These are phyloP conservation scores for Tinamus major DNA, from an alignment of 2,797 vertebrate genomes.

Conservation along the genomic window DNA sequence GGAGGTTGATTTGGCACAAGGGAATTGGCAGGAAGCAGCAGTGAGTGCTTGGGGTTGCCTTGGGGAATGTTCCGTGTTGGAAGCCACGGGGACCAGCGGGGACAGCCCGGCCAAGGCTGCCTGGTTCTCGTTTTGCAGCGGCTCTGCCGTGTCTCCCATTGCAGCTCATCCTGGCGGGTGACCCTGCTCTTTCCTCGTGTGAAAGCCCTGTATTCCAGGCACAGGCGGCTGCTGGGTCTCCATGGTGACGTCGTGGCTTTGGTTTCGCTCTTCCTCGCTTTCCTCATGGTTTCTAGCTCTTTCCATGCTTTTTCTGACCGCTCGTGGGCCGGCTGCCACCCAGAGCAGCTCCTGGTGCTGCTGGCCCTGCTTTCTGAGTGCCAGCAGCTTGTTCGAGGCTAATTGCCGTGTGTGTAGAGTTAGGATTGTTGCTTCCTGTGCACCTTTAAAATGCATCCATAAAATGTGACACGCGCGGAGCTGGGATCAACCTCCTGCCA, in stretches of 20 bases:
- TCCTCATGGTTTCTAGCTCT: background rate
- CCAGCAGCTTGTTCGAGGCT: background rate
- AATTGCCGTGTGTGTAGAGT: too few relatives aligned
- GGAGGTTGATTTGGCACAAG: background rate
- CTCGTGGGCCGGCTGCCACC: background rate
- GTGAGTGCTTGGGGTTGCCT: background rate
- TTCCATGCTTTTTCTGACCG: background rate
- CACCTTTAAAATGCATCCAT: too few relatives aligned
- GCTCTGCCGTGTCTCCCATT: background rate
- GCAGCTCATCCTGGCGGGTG: background rate
- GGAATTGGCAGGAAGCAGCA: rapidly evolving
- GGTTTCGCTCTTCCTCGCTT: background rate
- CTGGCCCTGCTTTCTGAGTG: background rate
- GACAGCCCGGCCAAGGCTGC: background rate
- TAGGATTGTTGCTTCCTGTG: background rate
- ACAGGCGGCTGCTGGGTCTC: background rate
- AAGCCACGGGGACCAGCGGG: background rate
- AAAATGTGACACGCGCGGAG: too few relatives aligned
- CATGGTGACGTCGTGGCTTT: background rate
- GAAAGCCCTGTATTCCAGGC: background rate
- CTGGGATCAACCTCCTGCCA: background rate
- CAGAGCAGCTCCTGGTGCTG: background rate
- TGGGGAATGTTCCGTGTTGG: background rate
- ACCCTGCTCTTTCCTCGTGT: background rate
- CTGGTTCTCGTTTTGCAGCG: background rate